These are phyloP conservation scores for Adelosebastes latens DNA, from an alignment of 2,797 vertebrate species.

Conservation along the genomic window DNA sequence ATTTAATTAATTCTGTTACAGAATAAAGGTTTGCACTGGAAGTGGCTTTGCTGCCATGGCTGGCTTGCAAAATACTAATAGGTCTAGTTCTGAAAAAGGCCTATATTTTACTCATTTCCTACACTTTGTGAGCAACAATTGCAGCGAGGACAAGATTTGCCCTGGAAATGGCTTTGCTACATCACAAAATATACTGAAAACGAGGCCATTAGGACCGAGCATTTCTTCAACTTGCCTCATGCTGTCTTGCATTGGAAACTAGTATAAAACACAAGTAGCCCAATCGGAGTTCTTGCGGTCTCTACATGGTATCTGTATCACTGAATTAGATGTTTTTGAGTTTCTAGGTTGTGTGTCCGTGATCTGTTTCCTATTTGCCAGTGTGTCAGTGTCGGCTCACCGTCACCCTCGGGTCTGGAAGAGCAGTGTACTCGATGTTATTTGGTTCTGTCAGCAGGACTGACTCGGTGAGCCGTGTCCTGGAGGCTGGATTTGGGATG, in stretches of 20 bases:
- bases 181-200: neutral
- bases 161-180: neutral
- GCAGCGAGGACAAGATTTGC: neutral
- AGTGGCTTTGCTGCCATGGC: neutral
- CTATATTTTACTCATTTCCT: neutral
- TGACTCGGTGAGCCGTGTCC: constrained; percentile 17
- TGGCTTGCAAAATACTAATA: neutral
- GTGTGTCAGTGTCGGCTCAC: constrained; percentile 33
- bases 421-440: constrained; percentile 15
- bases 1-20: neutral
- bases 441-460: constrained; percentile 50
- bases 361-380: constrained; percentile 45
- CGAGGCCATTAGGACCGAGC: neutral
- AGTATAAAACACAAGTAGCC: constrained; percentile 5
- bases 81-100: neutral
- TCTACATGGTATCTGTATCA: neutral
- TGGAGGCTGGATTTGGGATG: constrained; percentile 33
- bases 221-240: neutral
- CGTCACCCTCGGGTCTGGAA: constrained; percentile 24
- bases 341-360: neutral
- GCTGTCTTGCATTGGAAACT: constrained; percentile 11
- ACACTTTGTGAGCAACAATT: neutral
- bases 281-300: constrained; percentile 6
- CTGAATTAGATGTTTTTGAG: neutral
- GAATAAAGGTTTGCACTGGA: neutral